Base-by-base conservation (phyloP, 2,797 vertebrate species). In the Enteromius mattozi region DNA sequence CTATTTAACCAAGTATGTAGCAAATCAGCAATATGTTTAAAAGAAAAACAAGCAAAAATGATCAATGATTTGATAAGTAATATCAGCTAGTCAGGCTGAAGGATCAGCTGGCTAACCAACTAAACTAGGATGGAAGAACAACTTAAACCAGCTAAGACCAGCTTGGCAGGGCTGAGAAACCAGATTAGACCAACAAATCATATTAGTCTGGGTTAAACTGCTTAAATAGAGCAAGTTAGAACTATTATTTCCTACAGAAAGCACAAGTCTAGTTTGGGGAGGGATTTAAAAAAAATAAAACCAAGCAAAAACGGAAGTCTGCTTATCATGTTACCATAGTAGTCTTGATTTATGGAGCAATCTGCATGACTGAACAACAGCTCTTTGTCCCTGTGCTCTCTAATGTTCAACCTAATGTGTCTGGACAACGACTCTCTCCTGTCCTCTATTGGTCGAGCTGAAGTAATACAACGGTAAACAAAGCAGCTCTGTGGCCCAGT, bases 321-420 rank as follows among this genome's bases (percentile, higher is more conserved):
- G 47, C 17, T 63, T 79, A 79, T 71, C 54, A 16, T 72, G 83
- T 71, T 79, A 69, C 65, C 74, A 82, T 30, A 19, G 47, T 42
- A 47, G 40, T 45, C 21, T 51, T 84, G 30, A 79, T 63, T 71
- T 79, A 79, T 56, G 45, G 35, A 68, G 35, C 51, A 71, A 51
- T 83, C n/a, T 78, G 49, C 72, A 68, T 84, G 75, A 70, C 76
- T 84, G 76, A 84, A 79, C 76, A 61, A 80, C 77, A 86, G 77
- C 78, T 83, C 82, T 84, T 88, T 88, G 87, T 88, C 78, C 74
- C 74, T 40, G 33, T 81, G 84, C 16, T 72, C 42, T 71, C 8
- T 51, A 27, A 65, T 65, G 61, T 51, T 61, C 27, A 82, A 70
- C 0, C 27, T 24, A 19, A 27, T 65, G 56, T 7, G 27, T 30